These are phyloP conservation scores for Hassar affinis DNA, from an alignment of 2,113 vertebrate species.

Conservation along the genomic window DNA sequence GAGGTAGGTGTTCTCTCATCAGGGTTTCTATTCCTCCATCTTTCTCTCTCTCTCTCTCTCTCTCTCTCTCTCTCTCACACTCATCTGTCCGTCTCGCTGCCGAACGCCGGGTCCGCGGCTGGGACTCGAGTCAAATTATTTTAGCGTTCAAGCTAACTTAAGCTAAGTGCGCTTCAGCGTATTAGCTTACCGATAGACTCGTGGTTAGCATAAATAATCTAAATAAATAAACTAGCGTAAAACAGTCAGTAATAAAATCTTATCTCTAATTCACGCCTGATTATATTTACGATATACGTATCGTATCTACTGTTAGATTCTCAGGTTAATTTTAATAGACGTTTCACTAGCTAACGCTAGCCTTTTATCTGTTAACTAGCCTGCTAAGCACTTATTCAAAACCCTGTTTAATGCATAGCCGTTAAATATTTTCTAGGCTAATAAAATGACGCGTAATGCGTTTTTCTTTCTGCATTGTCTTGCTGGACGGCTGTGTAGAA, in stretches of 20 bases:
- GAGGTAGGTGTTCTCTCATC: constrained; percentile 80
- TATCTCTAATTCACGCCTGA: too few relatives aligned
- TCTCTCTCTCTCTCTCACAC: too few relatives aligned
- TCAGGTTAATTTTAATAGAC: not conserved
- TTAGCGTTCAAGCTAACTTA: not conserved
- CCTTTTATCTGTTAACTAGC: not conserved
- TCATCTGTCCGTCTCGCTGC: constrained; percentile 12
- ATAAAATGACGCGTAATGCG: not conserved
- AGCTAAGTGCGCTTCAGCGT: not conserved
- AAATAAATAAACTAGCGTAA: not conserved
- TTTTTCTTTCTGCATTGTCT: not conserved
- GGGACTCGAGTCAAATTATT: not conserved
- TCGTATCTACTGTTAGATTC: not conserved
- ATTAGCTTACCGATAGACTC: not conserved
- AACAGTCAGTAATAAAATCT: not conserved
- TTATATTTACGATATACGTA: too few relatives aligned
- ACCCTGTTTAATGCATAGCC: not conserved
- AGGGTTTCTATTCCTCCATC: not conserved
- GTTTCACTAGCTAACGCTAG: not conserved
- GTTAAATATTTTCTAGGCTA: not conserved
- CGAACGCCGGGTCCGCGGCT: constrained; percentile 56
- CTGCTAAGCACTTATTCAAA: not conserved
- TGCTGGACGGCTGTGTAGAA: not conserved
- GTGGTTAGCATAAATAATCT: not conserved
- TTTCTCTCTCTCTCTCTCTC: not conserved